These are phyloP conservation scores for Spialia ferax DNA, from an alignment of 2,888 invertebrate genomes.

Conservation along the genomic window DNA sequence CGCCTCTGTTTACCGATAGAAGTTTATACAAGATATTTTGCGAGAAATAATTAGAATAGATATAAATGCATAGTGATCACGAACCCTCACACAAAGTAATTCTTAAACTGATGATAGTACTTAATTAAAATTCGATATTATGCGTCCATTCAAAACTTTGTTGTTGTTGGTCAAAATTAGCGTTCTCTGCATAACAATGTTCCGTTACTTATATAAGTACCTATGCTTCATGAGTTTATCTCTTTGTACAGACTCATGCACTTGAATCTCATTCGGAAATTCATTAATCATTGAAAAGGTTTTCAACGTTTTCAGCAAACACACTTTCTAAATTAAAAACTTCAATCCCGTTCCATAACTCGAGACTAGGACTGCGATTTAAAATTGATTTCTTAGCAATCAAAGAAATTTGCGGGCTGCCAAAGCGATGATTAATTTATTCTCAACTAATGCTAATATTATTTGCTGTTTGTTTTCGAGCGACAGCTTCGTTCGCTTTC, in stretches of 20 bases:
- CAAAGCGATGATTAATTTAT: conserved; percentile 28
- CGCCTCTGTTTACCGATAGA: too few relatives aligned
- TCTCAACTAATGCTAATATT: conserved; percentile 31
- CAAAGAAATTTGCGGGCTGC: not conserved
- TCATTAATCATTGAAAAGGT: not conserved
- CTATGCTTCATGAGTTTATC: too few relatives aligned
- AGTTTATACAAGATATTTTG: too few relatives aligned
- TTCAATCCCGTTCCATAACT: conserved; percentile 49
- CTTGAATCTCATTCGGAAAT: not conserved
- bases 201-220: too few relatives aligned
- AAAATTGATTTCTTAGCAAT: conserved; percentile 20
- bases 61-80: too few relatives aligned
- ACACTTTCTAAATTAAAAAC: not conserved
- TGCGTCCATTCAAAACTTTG: too few relatives aligned
- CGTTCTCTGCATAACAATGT: too few relatives aligned
- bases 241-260: not conserved
- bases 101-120: too few relatives aligned
- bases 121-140: too few relatives aligned
- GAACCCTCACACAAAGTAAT: too few relatives aligned
- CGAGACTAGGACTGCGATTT: conserved; percentile 39
- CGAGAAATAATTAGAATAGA: too few relatives aligned
- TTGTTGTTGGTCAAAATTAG: too few relatives aligned
- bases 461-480: conserved; percentile 25
- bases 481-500: conserved; percentile 14
- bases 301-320: not conserved